Percentiles rank a stretch among this genome's conserved stretches.
phyloP scores from a whole-genome alignment of 2,888 invertebrate genomes.

The Shargacucullia verbasci region DNA sequence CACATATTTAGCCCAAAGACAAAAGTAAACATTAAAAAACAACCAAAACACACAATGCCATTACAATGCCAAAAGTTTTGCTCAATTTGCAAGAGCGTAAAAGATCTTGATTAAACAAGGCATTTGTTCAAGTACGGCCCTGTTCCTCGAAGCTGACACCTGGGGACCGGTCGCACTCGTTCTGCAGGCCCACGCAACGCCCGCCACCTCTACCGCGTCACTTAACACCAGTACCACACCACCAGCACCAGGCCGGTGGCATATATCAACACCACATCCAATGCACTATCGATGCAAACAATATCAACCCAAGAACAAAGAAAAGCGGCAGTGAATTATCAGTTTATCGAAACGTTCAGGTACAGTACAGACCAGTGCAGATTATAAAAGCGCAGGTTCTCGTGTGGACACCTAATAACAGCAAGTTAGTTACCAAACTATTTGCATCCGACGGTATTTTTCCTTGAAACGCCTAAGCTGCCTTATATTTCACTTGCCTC shows the following conservation, averaged over 20 bases:
- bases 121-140: conserved; percentile 63
- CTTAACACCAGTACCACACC: conserved; percentile 49
- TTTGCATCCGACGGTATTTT: conserved; percentile 80
- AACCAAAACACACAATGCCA: too few relatives aligned
- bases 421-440: conserved; percentile 78
- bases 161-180: conserved; percentile 87
- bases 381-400: conserved; percentile 71
- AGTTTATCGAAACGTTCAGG: conserved; percentile 7
- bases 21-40: too few relatives aligned
- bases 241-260: not conserved
- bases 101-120: conserved; percentile 8
- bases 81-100: not conserved
- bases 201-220: conserved; percentile 65
- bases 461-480: conserved; percentile 73
- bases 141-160: conserved; percentile 76
- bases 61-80: too few relatives aligned
- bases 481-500: conserved; percentile 66
- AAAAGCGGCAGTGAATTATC: conserved; percentile 50
- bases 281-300: conserved; percentile 16
- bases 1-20: too few relatives aligned
- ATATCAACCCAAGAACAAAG: not conserved
- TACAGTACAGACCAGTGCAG: conserved; percentile 40
- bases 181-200: conserved; percentile 83
- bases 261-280: conserved; percentile 33
- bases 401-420: conserved; percentile 73